These are phyloP conservation scores for Pelochelys cantorii DNA, from an alignment of 2,797 vertebrate genomes.

Conservation along the genomic window DNA sequence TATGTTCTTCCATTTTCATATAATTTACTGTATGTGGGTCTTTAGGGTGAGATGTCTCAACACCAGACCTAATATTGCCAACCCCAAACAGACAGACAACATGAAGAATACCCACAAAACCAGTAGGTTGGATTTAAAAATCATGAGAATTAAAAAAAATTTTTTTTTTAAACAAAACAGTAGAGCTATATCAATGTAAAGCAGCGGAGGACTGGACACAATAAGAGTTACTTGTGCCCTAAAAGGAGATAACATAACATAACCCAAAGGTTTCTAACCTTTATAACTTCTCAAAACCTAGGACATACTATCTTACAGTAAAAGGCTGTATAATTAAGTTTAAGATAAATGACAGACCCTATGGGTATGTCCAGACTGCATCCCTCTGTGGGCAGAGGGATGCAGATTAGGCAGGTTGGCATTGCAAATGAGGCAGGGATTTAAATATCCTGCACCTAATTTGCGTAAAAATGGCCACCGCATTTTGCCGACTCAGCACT, in stretches of 20 bases:
- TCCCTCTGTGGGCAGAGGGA: too few species aligned
- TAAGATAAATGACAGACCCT: conserved; percentile 31
- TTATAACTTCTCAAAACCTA: not conserved
- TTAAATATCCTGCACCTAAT: too few species aligned
- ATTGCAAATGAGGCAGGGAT: too few species aligned
- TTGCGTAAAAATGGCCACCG: too few species aligned
- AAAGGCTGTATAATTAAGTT: conserved; percentile 42
- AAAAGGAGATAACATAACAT: not conserved
- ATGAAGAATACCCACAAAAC: not conserved
- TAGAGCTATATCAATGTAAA: not conserved
- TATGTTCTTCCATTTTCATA: not conserved
- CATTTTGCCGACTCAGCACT: too few species aligned
- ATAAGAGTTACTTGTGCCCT: not conserved
- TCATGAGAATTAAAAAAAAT: not conserved
- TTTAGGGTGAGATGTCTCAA: not conserved
- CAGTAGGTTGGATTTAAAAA: not conserved
- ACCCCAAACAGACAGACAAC: not conserved
- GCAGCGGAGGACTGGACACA: not conserved
- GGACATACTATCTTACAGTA: conserved; percentile 17
- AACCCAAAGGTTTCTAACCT: conserved; percentile 11
- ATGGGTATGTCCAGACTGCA: too few species aligned
- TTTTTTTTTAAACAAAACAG: too few species aligned
- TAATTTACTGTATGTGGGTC: not conserved
- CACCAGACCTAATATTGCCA: not conserved
- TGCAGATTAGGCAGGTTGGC: too few species aligned